Base-by-base conservation (phyloP, 2,113 vertebrate species). In the Melierax canorus region DNA sequence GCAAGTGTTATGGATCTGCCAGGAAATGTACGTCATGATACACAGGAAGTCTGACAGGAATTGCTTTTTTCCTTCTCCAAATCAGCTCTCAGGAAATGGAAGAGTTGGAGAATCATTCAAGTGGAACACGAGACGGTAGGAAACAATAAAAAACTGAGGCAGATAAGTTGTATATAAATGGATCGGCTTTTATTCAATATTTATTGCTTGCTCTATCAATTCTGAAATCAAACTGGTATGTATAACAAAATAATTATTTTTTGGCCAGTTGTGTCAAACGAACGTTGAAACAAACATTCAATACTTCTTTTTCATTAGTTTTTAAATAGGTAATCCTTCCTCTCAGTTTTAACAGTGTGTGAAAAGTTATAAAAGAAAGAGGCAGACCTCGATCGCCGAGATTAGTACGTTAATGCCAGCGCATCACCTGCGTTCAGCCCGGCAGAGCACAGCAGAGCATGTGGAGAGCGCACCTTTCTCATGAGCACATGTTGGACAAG, bases 121-220 rank as follows among this genome's bases (percentile, higher is more conserved):
- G 17, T 15, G 6, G 11, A 39, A 39, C 73, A 82, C 0, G 7
- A 63, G 81, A 50, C 0, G 26, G 43, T 1, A 48, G 75, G 51
- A 81, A 73, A 87, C 63, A 90, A 72, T n/a, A 72, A 66, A 75
- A 75, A 63, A 3, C 16, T 9, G 59, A 78, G 55, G 55, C 74
- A 82, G 77, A 72, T 10, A 26, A 56, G 17, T 6, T 46, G 66
- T 91, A 32, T 53, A 91, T 19, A 95, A 97, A 97, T 9, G 46
- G 51, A 94, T 85, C 13, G 2, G 83, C 88, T 96, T 97, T 97
- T 97, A 97, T 96, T 97, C 64, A 63, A 3, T 76, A 81, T 41
- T 94, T 97, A 95, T 95, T 97, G 92, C 95, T 94, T 63, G 68
- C 74, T 80, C 45, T 94, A 53, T 90, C 53, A 68, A 90, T 81